Evolutionary conservation across 2,888 invertebrate species (phyloP).

Genomic region (Sericinus montela): DNA sequence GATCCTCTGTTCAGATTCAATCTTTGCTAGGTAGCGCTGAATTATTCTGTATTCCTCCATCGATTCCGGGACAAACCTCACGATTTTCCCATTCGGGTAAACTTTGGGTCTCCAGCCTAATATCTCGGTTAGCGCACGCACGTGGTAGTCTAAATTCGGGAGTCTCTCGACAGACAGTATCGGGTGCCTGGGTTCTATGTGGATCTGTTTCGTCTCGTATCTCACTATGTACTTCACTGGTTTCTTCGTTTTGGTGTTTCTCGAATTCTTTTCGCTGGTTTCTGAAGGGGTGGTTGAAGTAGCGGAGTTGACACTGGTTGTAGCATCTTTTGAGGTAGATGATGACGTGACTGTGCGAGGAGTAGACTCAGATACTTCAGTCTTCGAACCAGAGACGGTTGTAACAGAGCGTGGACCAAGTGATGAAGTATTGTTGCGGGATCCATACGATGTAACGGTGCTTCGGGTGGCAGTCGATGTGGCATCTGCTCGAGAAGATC

Average conservation of each 20-base stretch:
- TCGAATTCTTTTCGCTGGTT: neutral
- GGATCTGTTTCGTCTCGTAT: slow-evolving; percentile 13
- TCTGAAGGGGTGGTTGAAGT: neutral
- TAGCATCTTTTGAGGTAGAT: neutral
- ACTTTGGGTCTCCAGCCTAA: slow-evolving; percentile 8
- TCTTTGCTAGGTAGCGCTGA: slow-evolving; percentile 11
- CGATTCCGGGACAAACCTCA: slow-evolving; percentile 13
- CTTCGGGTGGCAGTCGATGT: neutral
- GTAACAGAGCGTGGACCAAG: neutral
- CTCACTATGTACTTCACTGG: neutral
- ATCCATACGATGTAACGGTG: neutral
- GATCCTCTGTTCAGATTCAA: slow-evolving; percentile 8
- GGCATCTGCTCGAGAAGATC: neutral
- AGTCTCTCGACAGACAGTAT: slow-evolving; percentile 13
- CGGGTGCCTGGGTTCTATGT: slow-evolving; percentile 10
- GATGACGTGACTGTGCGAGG: neutral
- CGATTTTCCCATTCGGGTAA: slow-evolving; percentile 4
- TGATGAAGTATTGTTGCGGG: no score
- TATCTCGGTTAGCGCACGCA: neutral
- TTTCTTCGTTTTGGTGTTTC: neutral
- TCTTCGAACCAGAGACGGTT: no score
- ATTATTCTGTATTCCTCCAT: slow-evolving; percentile 3
- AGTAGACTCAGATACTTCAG: no score
- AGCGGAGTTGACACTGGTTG: neutral
- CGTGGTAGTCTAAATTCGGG: slow-evolving; percentile 9